Base-by-base conservation (phyloP, 2,113 vertebrate species). In the Trogon surrucura region DNA sequence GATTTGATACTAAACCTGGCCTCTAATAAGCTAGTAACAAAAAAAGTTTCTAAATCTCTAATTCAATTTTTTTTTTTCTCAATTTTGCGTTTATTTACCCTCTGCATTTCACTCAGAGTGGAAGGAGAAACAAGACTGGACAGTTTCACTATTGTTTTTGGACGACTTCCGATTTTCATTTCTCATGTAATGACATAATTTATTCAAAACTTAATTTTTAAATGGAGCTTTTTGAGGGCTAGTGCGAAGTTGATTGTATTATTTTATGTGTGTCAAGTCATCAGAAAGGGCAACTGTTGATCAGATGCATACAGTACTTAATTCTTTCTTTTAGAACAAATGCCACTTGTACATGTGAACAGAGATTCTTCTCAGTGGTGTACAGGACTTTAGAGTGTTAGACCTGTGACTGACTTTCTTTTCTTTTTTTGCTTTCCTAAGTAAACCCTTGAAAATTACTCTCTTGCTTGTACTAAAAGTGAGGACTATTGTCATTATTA, bases 71-170 rank as follows among this genome's bases (percentile, higher is more conserved):
- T 41, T 41, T 41, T 41, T 41, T 90, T 83, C 30, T 69, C 22
- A 36, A 44, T 89, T 95, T 93, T 93, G 29, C 95, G 47, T 89
- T 91, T 92, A 65, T 81, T 54, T 91, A 36, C 41, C n/a, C 58
- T 93, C 48, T 95, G 66, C 70, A 50, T 94, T 95, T 93, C 93
- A 95, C 69, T 95, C 70, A 85, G 66, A 89, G 87, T 87, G 50
- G 74, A 91, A 41, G 88, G 89, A 95, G 84, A 93, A 94, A 94
- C 66, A 75, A 92, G 77, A 92, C 66, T 1, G 5, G 86, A 91
- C 80, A 85, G 66, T 95, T 97, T 91, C 75, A 38, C n/a, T 90
- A 93, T 80, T 61, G 66, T 82, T 95, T 85, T 56, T 66, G 25
- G 53, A 70, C 47, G 95, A 47, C 10, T 92, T 95, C 32, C 88